A percentile compares a stretch with the other conserved stretches of the same genome.
Evolutionary conservation across 64 coral and sea anemone species (phyloP).

Genomic region (Exaiptasia diaphana): DNA sequence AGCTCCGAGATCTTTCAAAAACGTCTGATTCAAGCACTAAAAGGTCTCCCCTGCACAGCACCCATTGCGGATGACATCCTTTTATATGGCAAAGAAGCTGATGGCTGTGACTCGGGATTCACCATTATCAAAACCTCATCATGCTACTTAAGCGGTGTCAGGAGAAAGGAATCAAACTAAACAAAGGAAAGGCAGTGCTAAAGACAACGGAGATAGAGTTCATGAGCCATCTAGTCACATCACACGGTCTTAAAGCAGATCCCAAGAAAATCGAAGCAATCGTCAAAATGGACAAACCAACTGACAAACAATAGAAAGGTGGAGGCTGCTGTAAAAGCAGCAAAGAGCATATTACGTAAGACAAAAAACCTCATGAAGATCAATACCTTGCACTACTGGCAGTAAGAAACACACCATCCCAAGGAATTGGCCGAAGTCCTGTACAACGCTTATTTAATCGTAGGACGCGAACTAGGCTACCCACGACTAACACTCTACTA

Average conservation of each 20-base stretch:
- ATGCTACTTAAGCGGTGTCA: not conserved
- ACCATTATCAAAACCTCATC: not conserved
- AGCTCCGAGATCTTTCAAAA: slow-evolving; percentile 41
- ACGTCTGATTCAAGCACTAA: slow-evolving; percentile 18
- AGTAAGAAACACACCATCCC: not conserved
- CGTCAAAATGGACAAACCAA: not conserved
- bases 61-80: slow-evolving; percentile 24
- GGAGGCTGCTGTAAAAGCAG: too few species aligned
- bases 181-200: not conserved
- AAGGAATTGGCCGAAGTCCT: slow-evolving; percentile 20
- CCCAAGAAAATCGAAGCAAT: not conserved
- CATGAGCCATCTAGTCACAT: not conserved
- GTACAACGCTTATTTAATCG: slow-evolving; percentile 16
- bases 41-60: slow-evolving; percentile 1
- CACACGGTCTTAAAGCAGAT: not conserved
- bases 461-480: not conserved
- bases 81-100: slow-evolving; percentile 14
- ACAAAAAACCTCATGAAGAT: too few species aligned
- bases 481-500: not conserved
- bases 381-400: not conserved
- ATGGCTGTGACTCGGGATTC: too few species aligned
- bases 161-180: not conserved
- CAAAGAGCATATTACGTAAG: too few species aligned
- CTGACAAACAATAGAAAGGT: too few species aligned
- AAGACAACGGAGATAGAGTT: not conserved